A percentile compares a stretch with the other conserved stretches of the same genome.
Evolutionary conservation across 2,888 invertebrate genomes (phyloP).

Genomic region (Selenia dentaria): DNA sequence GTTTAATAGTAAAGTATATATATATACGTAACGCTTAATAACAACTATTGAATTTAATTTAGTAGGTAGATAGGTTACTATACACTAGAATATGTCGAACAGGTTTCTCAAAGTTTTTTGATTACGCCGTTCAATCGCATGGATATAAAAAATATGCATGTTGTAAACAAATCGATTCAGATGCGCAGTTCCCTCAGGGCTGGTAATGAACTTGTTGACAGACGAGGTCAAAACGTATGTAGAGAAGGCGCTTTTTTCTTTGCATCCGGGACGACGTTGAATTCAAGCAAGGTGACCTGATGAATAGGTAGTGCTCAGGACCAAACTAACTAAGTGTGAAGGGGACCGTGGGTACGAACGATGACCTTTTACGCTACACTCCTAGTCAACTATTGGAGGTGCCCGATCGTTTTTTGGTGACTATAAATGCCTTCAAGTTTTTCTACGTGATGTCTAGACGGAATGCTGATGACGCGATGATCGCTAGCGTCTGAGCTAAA

Average conservation of each 20-base stretch:
- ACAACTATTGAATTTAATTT: no score
- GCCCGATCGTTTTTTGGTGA: slow-evolving; percentile 17
- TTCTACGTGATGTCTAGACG: slow-evolving; percentile 18
- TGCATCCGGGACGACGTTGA: slow-evolving; percentile 33
- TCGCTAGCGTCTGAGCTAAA: background rate
- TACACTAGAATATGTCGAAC: no score
- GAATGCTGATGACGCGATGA: slow-evolving; percentile 1
- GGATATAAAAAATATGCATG: no score
- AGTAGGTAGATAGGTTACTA: no score
- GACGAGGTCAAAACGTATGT: slow-evolving; percentile 16
- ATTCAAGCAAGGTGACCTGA: slow-evolving; percentile 44
- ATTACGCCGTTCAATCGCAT: no score
- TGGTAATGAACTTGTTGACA: slow-evolving; percentile 24
- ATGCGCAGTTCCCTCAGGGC: slow-evolving; percentile 10
- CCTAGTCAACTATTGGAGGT: slow-evolving; percentile 24
- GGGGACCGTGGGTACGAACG: slow-evolving; percentile 43
- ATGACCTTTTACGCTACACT: slow-evolving; percentile 39
- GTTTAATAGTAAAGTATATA: no score
- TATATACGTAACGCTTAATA: no score
- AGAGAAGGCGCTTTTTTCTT: slow-evolving; percentile 16
- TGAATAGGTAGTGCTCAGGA: slow-evolving; percentile 32
- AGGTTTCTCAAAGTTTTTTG: no score
- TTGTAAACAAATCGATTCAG: slow-evolving; percentile 21
- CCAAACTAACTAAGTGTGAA: slow-evolving; percentile 45
- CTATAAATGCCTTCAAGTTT: slow-evolving; percentile 20